Percentiles rank a stretch among this genome's conserved stretches.
Conservation (phyloP, 1,140 invertebrate genomes). For the Augochlora pura region DNA sequence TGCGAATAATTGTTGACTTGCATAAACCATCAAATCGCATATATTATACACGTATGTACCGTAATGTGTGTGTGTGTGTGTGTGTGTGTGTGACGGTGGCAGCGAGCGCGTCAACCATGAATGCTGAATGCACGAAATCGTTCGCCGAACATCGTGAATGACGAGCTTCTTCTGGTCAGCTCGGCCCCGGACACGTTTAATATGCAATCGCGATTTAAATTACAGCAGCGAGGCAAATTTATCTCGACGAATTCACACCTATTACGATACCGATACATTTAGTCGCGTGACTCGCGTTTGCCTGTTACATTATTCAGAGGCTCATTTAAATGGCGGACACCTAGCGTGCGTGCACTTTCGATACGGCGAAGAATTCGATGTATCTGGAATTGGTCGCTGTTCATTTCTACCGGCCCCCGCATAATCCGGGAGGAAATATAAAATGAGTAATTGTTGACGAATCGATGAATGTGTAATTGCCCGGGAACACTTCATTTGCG, state of each 20-base stretch:
- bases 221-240: neutral
- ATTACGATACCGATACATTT: slow-evolving; percentile 4
- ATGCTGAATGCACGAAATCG: too few species aligned
- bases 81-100: too few species aligned
- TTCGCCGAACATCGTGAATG: neutral
- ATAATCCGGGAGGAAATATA: neutral
- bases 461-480: neutral
- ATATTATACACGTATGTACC: too few species aligned
- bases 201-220: neutral
- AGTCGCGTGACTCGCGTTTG: neutral
- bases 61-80: too few species aligned
- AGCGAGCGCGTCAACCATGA: too few species aligned
- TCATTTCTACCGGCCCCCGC: neutral
- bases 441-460: neutral
- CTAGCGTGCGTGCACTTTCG: neutral
- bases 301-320: slow-evolving; percentile 16
- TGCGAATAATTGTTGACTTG: too few species aligned
- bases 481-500: neutral
- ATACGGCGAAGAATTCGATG: slow-evolving; percentile 7
- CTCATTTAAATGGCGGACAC: neutral
- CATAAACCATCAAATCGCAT: too few species aligned
- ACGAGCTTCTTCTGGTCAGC: neutral
- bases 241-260: neutral
- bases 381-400: neutral
- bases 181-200: neutral